Percentiles rank a stretch among this genome's conserved stretches.
Evolutionary conservation across 2,113 vertebrate species (phyloP).

Genomic region (Lampris incognitus): DNA sequence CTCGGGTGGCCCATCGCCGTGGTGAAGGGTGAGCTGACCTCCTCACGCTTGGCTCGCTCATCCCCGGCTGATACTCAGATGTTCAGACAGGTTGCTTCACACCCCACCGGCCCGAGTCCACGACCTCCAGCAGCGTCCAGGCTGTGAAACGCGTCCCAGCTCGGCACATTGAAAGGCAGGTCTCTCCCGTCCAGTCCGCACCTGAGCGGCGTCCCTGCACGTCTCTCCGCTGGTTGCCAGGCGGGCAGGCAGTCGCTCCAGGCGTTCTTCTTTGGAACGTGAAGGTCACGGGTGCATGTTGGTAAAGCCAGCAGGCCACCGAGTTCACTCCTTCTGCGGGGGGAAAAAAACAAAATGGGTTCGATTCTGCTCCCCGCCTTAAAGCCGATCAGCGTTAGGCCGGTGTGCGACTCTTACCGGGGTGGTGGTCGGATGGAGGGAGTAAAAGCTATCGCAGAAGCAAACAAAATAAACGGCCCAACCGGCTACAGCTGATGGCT

Average conservation of each 20-base stretch:
- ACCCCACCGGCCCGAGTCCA: conserved; percentile 45
- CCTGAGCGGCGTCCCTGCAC: conserved; percentile 38
- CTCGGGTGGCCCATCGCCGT: conserved; percentile 51
- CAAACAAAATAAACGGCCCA: conserved; percentile 20
- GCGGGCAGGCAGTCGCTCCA: conserved; percentile 64
- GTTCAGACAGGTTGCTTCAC: conserved; percentile 64
- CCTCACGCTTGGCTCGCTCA: conserved; percentile 41
- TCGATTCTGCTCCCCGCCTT: conserved; percentile 1
- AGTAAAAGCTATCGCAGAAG: conserved; percentile 45
- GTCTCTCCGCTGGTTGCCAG: conserved; percentile 43
- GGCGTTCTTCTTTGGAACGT: conserved; percentile 76
- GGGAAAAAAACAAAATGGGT: not conserved
- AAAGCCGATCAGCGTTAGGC: conserved; percentile 47
- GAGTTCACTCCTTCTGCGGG: conserved; percentile 13
- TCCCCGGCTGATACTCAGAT: conserved; percentile 64
- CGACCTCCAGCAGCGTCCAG: conserved; percentile 32
- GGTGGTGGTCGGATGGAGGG: conserved; percentile 35
- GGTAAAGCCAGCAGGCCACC: conserved; percentile 47
- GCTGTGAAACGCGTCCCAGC: conserved; percentile 68
- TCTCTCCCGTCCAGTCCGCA: conserved; percentile 50
- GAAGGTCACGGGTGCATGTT: conserved; percentile 49
- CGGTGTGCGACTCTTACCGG: conserved; percentile 49
- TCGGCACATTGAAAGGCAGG: conserved; percentile 69
- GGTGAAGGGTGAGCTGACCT: conserved; percentile 33
- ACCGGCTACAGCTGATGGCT: conserved; percentile 44